Conservation (phyloP, 1,140 invertebrate genomes). For the Drosophila athabasca region DNA sequence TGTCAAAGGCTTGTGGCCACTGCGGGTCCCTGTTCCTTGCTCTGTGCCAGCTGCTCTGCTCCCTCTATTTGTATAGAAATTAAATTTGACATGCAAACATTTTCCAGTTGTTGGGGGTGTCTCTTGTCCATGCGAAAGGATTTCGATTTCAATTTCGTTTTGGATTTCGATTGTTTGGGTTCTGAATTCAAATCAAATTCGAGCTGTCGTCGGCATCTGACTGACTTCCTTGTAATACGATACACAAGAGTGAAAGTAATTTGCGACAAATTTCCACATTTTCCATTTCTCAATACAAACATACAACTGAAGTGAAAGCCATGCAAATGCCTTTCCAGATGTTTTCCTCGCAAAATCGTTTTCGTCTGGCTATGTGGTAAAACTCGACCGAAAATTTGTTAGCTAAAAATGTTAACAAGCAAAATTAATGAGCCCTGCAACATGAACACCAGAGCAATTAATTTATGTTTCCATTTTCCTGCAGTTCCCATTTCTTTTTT, state of each 20-base stretch:
- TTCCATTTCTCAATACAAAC: constrained; percentile 6
- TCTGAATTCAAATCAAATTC: constrained; percentile 20
- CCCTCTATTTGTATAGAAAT: constrained; percentile 75
- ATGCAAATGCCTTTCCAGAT: constrained; percentile 76
- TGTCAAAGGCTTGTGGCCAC: constrained; percentile 67
- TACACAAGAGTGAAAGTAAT: constrained; percentile 69
- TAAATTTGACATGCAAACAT: constrained; percentile 81
- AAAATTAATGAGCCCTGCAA: constrained; percentile 73
- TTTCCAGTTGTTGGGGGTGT: constrained; percentile 4
- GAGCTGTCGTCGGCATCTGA: constrained; percentile 41
- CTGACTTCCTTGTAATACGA: constrained; percentile 59
- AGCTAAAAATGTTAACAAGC: constrained; percentile 72
- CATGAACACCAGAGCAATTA: constrained; percentile 35
- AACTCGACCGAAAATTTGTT: constrained; percentile 52
- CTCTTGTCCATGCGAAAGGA: constrained; percentile 60
- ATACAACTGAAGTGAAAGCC: constrained; percentile 66
- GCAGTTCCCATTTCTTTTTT: constrained; percentile 26
- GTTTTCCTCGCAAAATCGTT: constrained; percentile 38
- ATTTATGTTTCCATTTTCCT: constrained; percentile 40
- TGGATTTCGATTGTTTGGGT: constrained; percentile 8
- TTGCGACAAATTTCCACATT: constrained; percentile 76
- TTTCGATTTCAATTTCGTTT: constrained; percentile 54
- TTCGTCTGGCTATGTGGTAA: constrained; percentile 41
- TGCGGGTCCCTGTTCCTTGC: constrained; percentile 37
- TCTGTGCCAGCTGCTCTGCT: constrained; percentile 46